Conservation (phyloP, 2,113 vertebrate genomes). For the Bubalus kerabau region DNA sequence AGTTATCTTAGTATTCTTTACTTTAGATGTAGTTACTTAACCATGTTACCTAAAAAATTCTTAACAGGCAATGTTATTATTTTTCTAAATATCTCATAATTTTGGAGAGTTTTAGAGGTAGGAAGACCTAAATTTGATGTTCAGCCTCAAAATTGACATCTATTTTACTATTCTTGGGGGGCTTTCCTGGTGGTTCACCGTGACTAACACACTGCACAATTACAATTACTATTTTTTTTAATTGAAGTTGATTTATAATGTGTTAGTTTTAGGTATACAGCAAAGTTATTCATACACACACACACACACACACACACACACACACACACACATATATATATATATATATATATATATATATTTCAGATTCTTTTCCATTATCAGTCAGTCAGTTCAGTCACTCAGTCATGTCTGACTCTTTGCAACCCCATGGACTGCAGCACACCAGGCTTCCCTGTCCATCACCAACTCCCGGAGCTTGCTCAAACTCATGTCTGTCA, state of each 20-base stretch:
- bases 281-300: not conserved
- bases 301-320: not conserved
- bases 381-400: not conserved
- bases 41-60: not conserved
- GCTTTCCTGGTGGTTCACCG: not conserved
- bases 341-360: fast-evolving
- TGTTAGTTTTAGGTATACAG: not conserved
- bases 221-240: not conserved
- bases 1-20: not conserved
- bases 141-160: not conserved
- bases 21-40: not conserved
- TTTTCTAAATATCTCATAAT: not conserved
- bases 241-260: not conserved
- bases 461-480: not conserved
- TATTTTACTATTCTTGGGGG: not conserved
- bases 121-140: not conserved
- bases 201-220: not conserved
- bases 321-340: too few relatives aligned
- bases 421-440: fast-evolving
- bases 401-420: not conserved
- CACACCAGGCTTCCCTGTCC: not conserved
- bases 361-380: not conserved
- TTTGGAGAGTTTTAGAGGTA: not conserved
- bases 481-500: not conserved
- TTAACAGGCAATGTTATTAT: not conserved